Evolutionary conservation across 2,888 invertebrate species (phyloP), one percentile per base, ranked within the genome.

Genomic region (Dorcus hopei): DNA sequence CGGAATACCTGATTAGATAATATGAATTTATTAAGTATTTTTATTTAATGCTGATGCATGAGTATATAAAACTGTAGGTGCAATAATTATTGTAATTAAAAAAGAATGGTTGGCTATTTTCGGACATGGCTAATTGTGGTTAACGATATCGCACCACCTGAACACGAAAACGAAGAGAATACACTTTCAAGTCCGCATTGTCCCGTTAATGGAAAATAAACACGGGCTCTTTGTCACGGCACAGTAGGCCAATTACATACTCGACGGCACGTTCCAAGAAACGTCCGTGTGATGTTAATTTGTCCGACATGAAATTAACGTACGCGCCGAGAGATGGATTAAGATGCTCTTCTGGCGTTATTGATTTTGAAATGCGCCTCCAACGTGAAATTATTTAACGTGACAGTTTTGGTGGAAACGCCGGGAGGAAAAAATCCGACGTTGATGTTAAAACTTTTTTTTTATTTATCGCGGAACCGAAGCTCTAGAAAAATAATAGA

Each of bases 141-240:
- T 45, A 45, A 45, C 23, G 6, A 45, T 9, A 19, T 19, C 23
- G 23, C 19, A 45, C 2, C 45, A 45, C 45, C 45, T 45, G 45
- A 45, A 45, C 9, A 11, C 14, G 19, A 45, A 33, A 33, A 33
- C 26, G 9, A 45, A 23, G 45, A 45, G 45, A 23, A 45, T 45
- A 11, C 23, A 19, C 45, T 45, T 45, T 45, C 45, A 45, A 19
- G 14, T 45, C 45, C 19, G 19, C 45, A 45, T 45, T 45, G 45
- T 45, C 45, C 45, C 9, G 45, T 45, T 45, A 45, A 45, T 45
- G 45, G 45, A 45, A 45, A 45, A 45, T 7, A 45, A 45, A 45
- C 45, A 45, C 45, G 45, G 45, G 26, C 9, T 45, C 45, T 45
- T 45, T 45, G 45, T 45, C 45, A 45, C 16, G 19, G 45, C 23